A percentile compares a stretch with the other conserved stretches of the same genome.
Conservation (phyloP, 2,888 invertebrate genomes). For the Acrocera orbiculus region DNA sequence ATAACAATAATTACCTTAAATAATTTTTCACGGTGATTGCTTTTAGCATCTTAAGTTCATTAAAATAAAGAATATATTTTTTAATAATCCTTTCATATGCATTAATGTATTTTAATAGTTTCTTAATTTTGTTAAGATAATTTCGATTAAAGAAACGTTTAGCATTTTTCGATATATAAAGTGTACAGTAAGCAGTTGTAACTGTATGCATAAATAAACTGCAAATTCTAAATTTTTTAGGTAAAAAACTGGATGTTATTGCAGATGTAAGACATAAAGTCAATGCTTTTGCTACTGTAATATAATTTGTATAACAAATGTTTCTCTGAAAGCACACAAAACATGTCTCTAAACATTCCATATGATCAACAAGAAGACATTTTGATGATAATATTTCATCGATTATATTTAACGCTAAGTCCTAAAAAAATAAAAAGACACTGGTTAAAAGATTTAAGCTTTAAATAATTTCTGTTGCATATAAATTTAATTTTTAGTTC, state of each 20-base stretch:
- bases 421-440: background rate
- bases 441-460: too few species aligned
- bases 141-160: too few species aligned
- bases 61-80: constrained; percentile 28
- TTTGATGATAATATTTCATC: constrained; percentile 25
- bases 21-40: background rate
- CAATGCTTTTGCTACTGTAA: constrained; percentile 1
- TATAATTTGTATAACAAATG: background rate
- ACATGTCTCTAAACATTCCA: constrained; percentile 26
- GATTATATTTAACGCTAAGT: constrained; percentile 12
- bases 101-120: too few species aligned
- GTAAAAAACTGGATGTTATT: background rate
- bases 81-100: too few species aligned
- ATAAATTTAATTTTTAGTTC: too few species aligned
- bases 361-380: constrained; percentile 27
- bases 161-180: too few species aligned
- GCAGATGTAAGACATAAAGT: background rate
- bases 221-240: background rate
- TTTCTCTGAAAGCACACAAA: constrained; percentile 13
- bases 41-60: constrained; percentile 24
- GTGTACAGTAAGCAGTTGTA: too few species aligned
- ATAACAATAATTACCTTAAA: too few species aligned
- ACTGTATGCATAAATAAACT: too few species aligned
- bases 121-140: too few species aligned
- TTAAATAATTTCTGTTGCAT: too few species aligned